Evolutionary conservation across 2,888 invertebrate species (phyloP).

Genomic region (Tridacna crocea): DNA sequence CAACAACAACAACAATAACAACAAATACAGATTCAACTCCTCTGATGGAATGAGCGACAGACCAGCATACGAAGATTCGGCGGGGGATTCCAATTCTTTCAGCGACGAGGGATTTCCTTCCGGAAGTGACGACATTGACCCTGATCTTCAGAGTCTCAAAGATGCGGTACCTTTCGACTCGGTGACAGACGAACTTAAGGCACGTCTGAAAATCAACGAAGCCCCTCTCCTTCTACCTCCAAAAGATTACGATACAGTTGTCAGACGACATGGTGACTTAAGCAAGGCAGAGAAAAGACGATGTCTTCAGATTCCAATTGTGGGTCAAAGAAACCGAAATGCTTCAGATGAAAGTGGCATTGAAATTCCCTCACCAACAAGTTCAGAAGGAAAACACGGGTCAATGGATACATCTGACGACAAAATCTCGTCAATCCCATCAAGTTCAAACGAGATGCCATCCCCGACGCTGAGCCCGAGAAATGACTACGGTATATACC

Average conservation of each 20-base stretch:
- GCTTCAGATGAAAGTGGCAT: slow-evolving; percentile 74
- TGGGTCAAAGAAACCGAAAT: slow-evolving; percentile 62
- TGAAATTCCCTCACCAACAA: slow-evolving; percentile 68
- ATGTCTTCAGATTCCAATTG: slow-evolving; percentile 72
- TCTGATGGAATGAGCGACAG: slow-evolving; percentile 68
- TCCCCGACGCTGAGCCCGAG: slow-evolving; percentile 58
- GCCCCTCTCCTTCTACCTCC: slow-evolving; percentile 94
- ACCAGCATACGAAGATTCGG: slow-evolving; percentile 66
- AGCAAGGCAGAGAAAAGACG: slow-evolving; percentile 82
- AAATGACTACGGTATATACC: slow-evolving; percentile 58
- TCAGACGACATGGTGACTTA: slow-evolving; percentile 87
- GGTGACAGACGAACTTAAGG: slow-evolving; percentile 94
- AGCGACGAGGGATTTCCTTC: slow-evolving; percentile 71
- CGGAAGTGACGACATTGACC: slow-evolving; percentile 75
- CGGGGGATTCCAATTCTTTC: slow-evolving; percentile 71
- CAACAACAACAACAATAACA: slow-evolving; percentile 33
- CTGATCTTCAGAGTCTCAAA: slow-evolving; percentile 74
- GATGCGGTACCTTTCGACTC: slow-evolving; percentile 90
- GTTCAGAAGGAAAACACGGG: slow-evolving; percentile 55
- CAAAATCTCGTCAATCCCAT: slow-evolving; percentile 52
- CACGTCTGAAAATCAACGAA: slow-evolving; percentile 86
- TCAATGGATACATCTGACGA: slow-evolving; percentile 55
- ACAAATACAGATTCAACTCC: slow-evolving; percentile 44
- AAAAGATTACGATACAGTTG: slow-evolving; percentile 94
- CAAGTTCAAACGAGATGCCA: slow-evolving; percentile 44